These are phyloP conservation scores for Malurus splendens DNA, from an alignment of 2,797 vertebrate genomes.

Conservation along the genomic window DNA sequence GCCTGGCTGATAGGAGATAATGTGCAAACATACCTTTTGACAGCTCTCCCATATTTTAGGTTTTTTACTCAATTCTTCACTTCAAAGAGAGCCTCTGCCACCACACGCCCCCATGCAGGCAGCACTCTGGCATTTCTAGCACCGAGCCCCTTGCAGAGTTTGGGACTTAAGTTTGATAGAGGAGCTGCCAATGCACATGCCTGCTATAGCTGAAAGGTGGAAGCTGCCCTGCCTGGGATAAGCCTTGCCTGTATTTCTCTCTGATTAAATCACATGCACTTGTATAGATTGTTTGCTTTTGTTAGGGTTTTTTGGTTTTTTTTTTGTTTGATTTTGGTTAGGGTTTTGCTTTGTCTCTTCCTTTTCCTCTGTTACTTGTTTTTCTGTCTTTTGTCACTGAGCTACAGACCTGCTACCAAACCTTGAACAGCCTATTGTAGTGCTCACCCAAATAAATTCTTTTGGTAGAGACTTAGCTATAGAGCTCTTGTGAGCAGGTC, in stretches of 20 bases:
- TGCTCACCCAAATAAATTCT: not conserved
- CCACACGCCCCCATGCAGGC: accelerated
- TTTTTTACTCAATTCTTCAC: not conserved
- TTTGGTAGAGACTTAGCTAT: not conserved
- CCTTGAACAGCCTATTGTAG: not conserved
- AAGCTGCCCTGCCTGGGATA: not conserved
- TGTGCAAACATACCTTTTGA: not conserved
- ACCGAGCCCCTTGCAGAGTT: accelerated
- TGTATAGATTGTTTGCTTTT: not conserved
- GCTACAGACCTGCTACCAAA: not conserved
- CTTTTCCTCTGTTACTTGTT: not conserved
- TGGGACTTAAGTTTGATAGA: not conserved
- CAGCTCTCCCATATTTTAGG: not conserved
- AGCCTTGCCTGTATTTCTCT: not conserved
- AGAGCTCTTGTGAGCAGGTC: not conserved
- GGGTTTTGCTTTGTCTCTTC: not conserved
- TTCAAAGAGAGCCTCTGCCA: not conserved
- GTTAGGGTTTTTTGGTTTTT: accelerated
- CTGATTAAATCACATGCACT: not conserved
- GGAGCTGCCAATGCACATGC: not conserved
- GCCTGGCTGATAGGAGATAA: not conserved
- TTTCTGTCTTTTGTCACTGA: not conserved
- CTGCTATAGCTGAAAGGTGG: not conserved
- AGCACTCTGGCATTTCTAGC: not conserved
- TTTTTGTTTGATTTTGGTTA: not conserved